Conservation (phyloP, 1,140 invertebrate genomes). For the Pseudomyrmex sp. region DNA sequence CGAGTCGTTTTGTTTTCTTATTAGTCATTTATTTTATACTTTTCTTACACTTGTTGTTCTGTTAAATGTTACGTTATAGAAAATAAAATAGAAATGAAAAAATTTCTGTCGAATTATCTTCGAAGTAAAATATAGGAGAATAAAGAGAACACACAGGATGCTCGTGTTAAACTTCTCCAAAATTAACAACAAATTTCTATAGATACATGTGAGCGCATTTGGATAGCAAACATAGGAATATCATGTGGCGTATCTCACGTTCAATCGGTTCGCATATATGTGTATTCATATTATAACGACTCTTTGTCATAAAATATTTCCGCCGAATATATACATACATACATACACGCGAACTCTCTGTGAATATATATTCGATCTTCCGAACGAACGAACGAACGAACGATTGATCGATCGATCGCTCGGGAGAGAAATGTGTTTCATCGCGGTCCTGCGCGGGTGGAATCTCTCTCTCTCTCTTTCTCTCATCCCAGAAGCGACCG, state of each 20-base stretch:
- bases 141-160: background rate
- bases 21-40: too few species aligned
- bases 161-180: background rate
- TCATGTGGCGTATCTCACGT: constrained; percentile 24
- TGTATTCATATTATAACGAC: constrained; percentile 10
- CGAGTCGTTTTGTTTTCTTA: background rate
- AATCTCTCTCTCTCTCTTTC: constrained; percentile 47
- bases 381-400: background rate
- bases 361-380: constrained; percentile 18
- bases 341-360: background rate
- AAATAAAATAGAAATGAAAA: background rate
- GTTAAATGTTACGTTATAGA: background rate
- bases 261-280: constrained; percentile 29
- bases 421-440: constrained; percentile 36
- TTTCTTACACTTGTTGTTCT: too few species aligned
- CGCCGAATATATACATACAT: background rate
- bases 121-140: too few species aligned
- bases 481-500: constrained; percentile 75
- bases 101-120: background rate
- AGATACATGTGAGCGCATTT: background rate
- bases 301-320: constrained; percentile 56
- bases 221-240: background rate
- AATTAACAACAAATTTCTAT: background rate
- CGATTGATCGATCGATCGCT: constrained; percentile 60
- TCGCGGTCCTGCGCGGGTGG: constrained; percentile 63